Evolutionary conservation across 2,113 vertebrate species (phyloP).

Genomic region (Podilymbus podiceps): DNA sequence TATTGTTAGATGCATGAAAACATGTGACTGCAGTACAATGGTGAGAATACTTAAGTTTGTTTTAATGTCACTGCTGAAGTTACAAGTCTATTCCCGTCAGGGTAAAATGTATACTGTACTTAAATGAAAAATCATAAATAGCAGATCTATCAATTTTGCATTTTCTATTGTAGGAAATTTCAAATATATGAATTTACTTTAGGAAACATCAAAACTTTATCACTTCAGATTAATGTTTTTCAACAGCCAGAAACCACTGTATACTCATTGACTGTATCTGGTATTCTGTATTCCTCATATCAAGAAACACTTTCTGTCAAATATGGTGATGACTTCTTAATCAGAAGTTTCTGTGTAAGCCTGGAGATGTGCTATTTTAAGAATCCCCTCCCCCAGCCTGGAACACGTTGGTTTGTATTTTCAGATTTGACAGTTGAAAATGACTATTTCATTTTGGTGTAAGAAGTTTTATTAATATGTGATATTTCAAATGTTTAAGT

Average conservation of each 20-base stretch:
- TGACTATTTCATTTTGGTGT: background rate
- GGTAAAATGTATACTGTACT: background rate
- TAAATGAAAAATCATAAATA: background rate
- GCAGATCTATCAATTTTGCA: background rate
- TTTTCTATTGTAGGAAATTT: background rate
- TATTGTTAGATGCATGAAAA: background rate
- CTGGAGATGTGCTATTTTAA: background rate
- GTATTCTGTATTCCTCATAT: background rate
- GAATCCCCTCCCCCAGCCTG: background rate
- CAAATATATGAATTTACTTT: background rate
- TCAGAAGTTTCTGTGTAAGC: background rate
- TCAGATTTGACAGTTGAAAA: background rate
- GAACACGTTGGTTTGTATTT: background rate
- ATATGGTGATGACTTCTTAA: background rate
- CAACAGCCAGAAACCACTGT: background rate
- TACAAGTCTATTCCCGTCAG: background rate
- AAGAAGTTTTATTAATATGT: background rate
- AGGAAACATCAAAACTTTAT: background rate
- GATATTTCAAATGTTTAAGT: background rate
- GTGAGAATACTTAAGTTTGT: background rate
- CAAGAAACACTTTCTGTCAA: background rate
- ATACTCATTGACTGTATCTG: background rate
- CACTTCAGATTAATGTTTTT: background rate
- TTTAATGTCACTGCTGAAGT: background rate
- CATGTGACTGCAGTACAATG: background rate